Percentiles rank a stretch among this genome's conserved stretches.
Evolutionary conservation across 2,888 invertebrate species (phyloP).

Genomic region (Cryptus viduatorius): DNA sequence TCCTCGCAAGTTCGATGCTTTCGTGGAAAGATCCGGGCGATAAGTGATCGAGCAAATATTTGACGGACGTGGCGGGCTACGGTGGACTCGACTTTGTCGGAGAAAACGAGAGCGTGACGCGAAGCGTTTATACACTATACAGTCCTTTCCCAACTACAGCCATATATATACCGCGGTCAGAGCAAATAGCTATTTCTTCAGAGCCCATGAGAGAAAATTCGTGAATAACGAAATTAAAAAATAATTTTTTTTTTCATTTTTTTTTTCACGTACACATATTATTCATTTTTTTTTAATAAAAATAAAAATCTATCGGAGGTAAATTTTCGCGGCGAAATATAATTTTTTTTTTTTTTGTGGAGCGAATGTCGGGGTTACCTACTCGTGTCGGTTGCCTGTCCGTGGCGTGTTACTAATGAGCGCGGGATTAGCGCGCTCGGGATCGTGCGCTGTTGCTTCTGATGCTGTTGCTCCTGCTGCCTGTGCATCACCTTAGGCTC

Average conservation of each 20-base stretch:
- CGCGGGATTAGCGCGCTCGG: conserved; percentile 76
- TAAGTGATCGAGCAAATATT: conserved; percentile 67
- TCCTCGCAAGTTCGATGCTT: conserved; percentile 58
- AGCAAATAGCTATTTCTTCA: conserved; percentile 1
- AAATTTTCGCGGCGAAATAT: background rate
- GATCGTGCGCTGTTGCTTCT: conserved; percentile 43
- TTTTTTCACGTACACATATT: background rate
- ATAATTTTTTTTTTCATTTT: background rate
- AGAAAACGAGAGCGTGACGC: conserved; percentile 65
- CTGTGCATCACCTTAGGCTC: conserved; percentile 43
- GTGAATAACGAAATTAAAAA: background rate
- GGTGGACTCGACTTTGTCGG: conserved; percentile 63
- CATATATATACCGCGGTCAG: background rate
- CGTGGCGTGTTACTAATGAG: conserved; percentile 79
- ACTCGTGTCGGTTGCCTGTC: conserved; percentile 75
- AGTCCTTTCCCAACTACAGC: background rate
- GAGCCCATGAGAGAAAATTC: background rate
- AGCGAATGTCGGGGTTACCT: conserved; percentile 71
- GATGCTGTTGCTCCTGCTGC: conserved; percentile 41
- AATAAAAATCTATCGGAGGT: conserved; percentile 11
- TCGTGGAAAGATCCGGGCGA: conserved; percentile 62
- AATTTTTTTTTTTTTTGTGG: conserved; percentile 20
- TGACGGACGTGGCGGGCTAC: conserved; percentile 58
- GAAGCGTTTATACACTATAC: conserved; percentile 26
- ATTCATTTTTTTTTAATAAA: background rate